Evolutionary conservation across 2,888 invertebrate genomes (phyloP).

Genomic region (Lithophane leautieri): DNA sequence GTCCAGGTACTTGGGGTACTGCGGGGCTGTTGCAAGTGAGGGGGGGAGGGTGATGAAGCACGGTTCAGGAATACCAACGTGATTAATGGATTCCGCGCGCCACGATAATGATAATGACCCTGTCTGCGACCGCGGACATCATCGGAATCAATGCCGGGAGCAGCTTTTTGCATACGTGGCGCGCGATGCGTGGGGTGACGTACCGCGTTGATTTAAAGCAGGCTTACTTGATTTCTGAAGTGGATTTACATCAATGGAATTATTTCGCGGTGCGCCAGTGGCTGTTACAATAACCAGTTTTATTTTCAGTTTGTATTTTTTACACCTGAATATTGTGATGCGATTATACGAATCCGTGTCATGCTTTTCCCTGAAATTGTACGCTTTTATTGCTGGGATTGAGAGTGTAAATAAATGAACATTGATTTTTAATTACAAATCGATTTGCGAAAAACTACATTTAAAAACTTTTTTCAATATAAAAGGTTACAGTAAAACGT

Average conservation of each 20-base stretch:
- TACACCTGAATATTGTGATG: constrained; percentile 36
- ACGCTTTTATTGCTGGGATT: constrained; percentile 10
- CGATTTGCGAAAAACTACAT: constrained; percentile 12
- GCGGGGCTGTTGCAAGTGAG: constrained; percentile 66
- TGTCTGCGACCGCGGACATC: constrained; percentile 82
- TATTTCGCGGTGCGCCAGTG: constrained; percentile 45
- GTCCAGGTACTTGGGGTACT: constrained; percentile 84
- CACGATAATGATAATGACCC: constrained; percentile 89
- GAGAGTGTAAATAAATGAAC: constrained; percentile 23
- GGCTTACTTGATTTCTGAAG: constrained; percentile 61
- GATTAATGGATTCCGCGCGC: constrained; percentile 88
- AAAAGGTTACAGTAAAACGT: constrained; percentile 50
- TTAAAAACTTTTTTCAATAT: constrained; percentile 14
- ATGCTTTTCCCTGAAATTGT: constrained; percentile 13
- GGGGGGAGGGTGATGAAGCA: constrained; percentile 71
- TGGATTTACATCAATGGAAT: constrained; percentile 56
- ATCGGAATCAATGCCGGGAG: constrained; percentile 84
- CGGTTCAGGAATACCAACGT: constrained; percentile 86
- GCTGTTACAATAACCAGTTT: constrained; percentile 37
- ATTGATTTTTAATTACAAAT: constrained; percentile 31
- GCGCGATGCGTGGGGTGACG: constrained; percentile 66
- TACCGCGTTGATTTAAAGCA: constrained; percentile 59
- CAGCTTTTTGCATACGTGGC: constrained; percentile 80
- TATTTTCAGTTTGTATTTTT: constrained; percentile 27
- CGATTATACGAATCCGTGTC: constrained; percentile 29